Evolutionary conservation across 2,797 vertebrate species (phyloP), one percentile per base, ranked within the genome.

Genomic region (Myotis myotis): DNA sequence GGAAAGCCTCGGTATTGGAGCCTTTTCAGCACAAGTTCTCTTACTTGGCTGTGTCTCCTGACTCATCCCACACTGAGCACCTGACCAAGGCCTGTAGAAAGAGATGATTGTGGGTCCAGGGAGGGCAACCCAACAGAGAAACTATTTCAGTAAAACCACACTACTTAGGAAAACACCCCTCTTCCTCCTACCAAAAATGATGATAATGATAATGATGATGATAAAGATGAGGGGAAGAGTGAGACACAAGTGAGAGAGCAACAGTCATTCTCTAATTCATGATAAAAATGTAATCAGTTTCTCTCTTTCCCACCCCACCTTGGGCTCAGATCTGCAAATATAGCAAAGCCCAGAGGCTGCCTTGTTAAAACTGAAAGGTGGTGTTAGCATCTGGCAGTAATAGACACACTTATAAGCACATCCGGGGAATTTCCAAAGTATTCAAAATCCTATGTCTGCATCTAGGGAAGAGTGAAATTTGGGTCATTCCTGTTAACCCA

Each of bases 401-500:
- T 10, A 68, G 11, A 10, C 23, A 22, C 0, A 3, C 38, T 53
- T n/a, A 22, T 10, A 71, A 94, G 70, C 41, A 78, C 13, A 87
- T 5, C 70, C 57, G 8, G n/a, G 25, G 36, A 92, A 62, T 92
- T 78, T 62, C 55, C 33, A 78, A 53, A 74, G 30, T 36, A 74
- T 74, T 57, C 47, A 5, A 70, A 92, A 28, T 82, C 28, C 64
- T 66, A 20, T 30, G 16, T 75, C 25, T 22, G 44, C 57, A 90
- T 71, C 88, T 47, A 20, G 71, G 60, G 47, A 72, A 44, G 53
- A 76, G 57, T 76, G 47, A 95, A 86, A 55, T 66, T 82, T 33
- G 8, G 30, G 15, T 47, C 6, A 0, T 72, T 93, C 36, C 28
- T 80, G 19, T 57, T 76, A 53, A 78, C n/a, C n/a, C 22, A 85